These are phyloP conservation scores for Thalassophryne amazonica DNA, from an alignment of 2,797 vertebrate species.

Conservation along the genomic window DNA sequence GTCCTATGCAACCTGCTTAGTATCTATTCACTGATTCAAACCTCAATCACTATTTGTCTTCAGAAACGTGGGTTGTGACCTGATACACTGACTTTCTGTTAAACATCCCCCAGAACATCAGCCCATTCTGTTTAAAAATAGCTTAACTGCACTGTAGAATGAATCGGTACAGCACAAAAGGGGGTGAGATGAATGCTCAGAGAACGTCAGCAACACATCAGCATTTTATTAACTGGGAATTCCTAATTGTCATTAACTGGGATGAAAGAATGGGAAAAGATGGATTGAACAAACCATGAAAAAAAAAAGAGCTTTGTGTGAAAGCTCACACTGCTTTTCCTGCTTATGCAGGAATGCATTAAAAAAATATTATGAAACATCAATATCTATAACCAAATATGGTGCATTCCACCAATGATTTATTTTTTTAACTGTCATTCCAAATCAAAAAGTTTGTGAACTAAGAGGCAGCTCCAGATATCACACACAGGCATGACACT, in stretches of 20 bases:
- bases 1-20: not conserved
- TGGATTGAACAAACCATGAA: slow-evolving; percentile 28
- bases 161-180: slow-evolving; percentile 19
- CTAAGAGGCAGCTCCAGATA: slow-evolving; percentile 41
- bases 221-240: slow-evolving; percentile 23
- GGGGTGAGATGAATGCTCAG: slow-evolving; percentile 6
- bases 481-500: slow-evolving; percentile 54
- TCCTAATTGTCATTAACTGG: slow-evolving; percentile 14
- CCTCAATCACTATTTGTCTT: no score
- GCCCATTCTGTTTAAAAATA: slow-evolving; percentile 11
- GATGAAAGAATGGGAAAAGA: slow-evolving; percentile 12
- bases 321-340: slow-evolving; percentile 48
- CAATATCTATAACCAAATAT: slow-evolving; percentile 14
- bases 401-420: slow-evolving; percentile 8
- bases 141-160: slow-evolving; percentile 16
- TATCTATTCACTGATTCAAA: no score
- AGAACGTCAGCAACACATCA: slow-evolving; percentile 1
- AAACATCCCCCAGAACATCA: not conserved
- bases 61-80: no score
- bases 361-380: slow-evolving; percentile 9
- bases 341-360: slow-evolving; percentile 32
- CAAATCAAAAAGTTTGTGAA: slow-evolving; percentile 22
- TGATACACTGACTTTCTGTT: slow-evolving; percentile 18
- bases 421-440: not conserved
- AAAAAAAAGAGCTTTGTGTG: slow-evolving; percentile 36